These are phyloP conservation scores for Alsophila aescularia DNA, from an alignment of 2,888 invertebrate genomes.

Conservation along the genomic window DNA sequence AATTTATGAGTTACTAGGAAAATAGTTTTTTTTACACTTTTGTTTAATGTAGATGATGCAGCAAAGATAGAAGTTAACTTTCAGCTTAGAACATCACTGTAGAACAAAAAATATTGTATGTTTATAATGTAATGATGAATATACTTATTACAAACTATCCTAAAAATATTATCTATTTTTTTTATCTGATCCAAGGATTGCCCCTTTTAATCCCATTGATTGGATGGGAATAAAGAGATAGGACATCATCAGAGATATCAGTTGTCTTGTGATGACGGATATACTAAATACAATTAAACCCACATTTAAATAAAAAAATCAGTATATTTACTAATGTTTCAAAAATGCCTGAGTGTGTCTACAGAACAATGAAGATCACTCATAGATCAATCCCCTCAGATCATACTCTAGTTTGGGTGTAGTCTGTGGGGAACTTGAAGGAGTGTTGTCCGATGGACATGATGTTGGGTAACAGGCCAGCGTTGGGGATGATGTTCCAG, in stretches of 20 bases:
- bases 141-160: conserved; percentile 50
- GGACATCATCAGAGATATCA: no score
- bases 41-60: conserved; percentile 38
- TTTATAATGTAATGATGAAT: conserved; percentile 77
- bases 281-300: no score
- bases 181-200: conserved; percentile 10
- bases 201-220: background rate
- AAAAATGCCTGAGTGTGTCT: conserved; percentile 37
- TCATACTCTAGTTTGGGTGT: conserved; percentile 87
- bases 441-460: conserved; percentile 92
- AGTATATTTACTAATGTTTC: conserved; percentile 42
- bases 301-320: conserved; percentile 50
- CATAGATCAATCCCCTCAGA: conserved; percentile 47
- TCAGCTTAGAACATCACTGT: conserved; percentile 72
- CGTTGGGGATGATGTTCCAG: conserved; percentile 99
- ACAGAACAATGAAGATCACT: conserved; percentile 38
- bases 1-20: conserved; percentile 19
- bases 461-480: conserved; percentile 96
- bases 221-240: background rate
- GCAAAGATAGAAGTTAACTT: conserved; percentile 57
- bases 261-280: no score
- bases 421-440: conserved; percentile 96
- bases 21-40: conserved; percentile 31
- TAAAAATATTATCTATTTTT: conserved; percentile 9
- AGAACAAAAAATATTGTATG: conserved; percentile 72